phyloP scores from a whole-genome alignment of 1,140 invertebrate species.

The Acromyrmex charruanus region DNA sequence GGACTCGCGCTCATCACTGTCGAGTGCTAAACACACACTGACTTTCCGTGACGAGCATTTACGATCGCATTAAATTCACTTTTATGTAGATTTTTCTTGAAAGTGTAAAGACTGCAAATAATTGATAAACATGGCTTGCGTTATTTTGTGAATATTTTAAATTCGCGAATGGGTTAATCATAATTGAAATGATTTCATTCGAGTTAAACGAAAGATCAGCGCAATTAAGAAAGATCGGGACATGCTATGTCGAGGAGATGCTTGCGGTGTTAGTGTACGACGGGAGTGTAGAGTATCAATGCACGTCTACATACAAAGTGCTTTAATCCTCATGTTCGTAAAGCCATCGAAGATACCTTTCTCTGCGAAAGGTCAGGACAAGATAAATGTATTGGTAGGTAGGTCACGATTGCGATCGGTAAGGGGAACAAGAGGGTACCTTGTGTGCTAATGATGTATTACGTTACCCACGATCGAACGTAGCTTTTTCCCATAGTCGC shows the following conservation, averaged over 20 bases:
- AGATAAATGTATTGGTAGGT: slow-evolving; percentile 65
- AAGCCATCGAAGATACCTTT: slow-evolving; percentile 70
- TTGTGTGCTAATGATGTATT: slow-evolving; percentile 26
- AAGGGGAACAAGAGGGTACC: slow-evolving; percentile 32
- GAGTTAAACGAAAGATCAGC: neutral
- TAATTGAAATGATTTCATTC: slow-evolving; percentile 5
- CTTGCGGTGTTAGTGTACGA: neutral
- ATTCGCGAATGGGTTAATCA: neutral
- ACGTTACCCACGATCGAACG: slow-evolving; percentile 43
- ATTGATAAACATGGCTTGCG: neutral
- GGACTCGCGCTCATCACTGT: neutral
- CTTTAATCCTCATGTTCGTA: slow-evolving; percentile 65
- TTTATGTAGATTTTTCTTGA: slow-evolving; percentile 15
- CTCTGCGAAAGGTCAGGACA: slow-evolving; percentile 72
- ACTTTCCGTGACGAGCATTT: slow-evolving; percentile 16
- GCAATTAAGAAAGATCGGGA: neutral
- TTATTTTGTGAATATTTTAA: slow-evolving; percentile 13
- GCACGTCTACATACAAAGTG: neutral
- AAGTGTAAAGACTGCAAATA: slow-evolving; percentile 8
- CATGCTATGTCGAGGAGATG: neutral
- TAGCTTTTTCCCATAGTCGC: slow-evolving; percentile 36
- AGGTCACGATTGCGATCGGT: slow-evolving; percentile 63
- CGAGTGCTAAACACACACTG: slow-evolving; percentile 25
- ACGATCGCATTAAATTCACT: slow-evolving; percentile 44
- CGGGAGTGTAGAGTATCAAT: slow-evolving; percentile 4